Evolutionary conservation across 2,888 invertebrate genomes (phyloP), one percentile per base, ranked within the genome.

Genomic region (Mimas tiliae): DNA sequence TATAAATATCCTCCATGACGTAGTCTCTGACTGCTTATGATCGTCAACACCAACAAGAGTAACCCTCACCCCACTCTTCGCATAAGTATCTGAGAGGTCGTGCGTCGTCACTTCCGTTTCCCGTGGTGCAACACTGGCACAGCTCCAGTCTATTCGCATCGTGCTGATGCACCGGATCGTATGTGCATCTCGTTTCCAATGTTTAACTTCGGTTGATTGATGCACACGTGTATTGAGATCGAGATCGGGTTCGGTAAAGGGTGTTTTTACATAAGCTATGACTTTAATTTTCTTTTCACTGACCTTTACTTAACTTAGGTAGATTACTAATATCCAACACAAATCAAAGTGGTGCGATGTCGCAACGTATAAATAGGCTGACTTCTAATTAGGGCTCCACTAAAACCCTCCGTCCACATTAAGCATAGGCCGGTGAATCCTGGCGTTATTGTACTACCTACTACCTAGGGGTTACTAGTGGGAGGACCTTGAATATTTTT

Each of bases 101-200:
- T 12, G 11, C 42, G 67, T 70, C 86, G 86, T 85, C 87, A 87
- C 76, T 78, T 89, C 87, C 88, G 84, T 70, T 84, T 84, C 83
- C 85, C 71, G 65, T 78, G 77, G 72, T 70, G 76, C 74, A 76
- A 75, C 72, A 68, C 70, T 86, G 88, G 87, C 83, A 65, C 74
- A 67, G 70, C 69, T 81, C 88, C 88, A 88, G 78, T 76, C 82
- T 86, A 87, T 86, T 85, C 81, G 80, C 76, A 83, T 72, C 74
- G 69, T 68, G 58, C 38, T 38, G 19, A 42, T 58, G 58, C 58
- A 68, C 67, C 68, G 53, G 68, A 67, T 64, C 27, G 58, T 38
- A 58, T 48, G 62, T 67, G 68, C 67, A 70, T 72, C 38, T 19
- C 58, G 48, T 50, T 34, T 48, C 27, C 16, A 27, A 48, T 50